These are phyloP conservation scores for Vannuccia rotundouncinata DNA, from an alignment of 2,888 invertebrate genomes.

Conservation along the genomic window DNA sequence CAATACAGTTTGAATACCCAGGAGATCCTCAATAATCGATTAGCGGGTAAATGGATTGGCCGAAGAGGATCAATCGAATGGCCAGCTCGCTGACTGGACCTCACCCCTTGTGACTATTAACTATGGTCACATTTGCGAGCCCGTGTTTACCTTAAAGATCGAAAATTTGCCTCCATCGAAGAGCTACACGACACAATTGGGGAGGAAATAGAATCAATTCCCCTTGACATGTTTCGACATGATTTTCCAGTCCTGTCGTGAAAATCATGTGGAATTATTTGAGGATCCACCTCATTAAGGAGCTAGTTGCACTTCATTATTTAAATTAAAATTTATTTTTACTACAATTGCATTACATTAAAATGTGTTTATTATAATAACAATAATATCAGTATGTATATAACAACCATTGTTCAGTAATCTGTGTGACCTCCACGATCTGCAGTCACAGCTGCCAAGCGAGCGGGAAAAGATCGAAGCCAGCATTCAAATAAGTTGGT, in stretches of 20 bases:
- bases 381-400: no score
- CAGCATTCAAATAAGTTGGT: no score
- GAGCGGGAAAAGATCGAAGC: no score
- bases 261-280: neutral
- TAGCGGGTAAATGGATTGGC: neutral
- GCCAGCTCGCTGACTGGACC: neutral
- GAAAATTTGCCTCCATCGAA: neutral
- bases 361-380: no score
- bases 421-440: no score
- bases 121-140: constrained; percentile 7
- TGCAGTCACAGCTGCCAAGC: no score
- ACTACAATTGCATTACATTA: no score
- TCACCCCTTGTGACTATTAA: neutral
- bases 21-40: constrained; percentile 20
- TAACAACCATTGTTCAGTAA: no score
- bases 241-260: neutral
- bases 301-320: no score
- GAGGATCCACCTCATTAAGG: neutral
- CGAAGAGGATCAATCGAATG: constrained; percentile 15
- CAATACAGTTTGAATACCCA: constrained; percentile 7
- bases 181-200: neutral
- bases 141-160: constrained; percentile 15
- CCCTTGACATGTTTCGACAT: no score
- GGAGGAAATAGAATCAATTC: neutral
- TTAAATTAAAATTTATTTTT: no score